Conservation (phyloP, 2,888 invertebrate species). For the Sympetrum striolatum region DNA sequence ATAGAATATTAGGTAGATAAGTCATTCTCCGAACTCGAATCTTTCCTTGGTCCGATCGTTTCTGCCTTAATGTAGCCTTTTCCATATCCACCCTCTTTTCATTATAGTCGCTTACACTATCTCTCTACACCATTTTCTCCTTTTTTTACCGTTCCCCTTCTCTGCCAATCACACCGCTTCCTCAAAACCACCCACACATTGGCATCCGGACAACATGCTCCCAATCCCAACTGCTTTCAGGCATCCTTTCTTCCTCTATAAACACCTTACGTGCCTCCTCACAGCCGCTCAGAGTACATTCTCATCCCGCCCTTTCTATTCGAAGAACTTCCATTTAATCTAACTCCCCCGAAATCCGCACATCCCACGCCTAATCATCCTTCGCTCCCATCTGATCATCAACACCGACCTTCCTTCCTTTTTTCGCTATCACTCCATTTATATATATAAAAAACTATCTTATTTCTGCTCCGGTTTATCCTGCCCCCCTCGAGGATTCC, state of each 20-base stretch:
- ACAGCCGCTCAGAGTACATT: background rate
- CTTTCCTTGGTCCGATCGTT: background rate
- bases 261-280: slow-evolving; percentile 38
- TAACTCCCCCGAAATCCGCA: background rate
- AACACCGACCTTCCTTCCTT: background rate
- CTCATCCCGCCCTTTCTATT: background rate
- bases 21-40: no score
- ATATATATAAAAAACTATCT: no score
- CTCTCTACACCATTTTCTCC: background rate
- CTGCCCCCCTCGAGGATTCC: background rate
- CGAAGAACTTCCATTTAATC: slow-evolving; percentile 37
- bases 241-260: slow-evolving; percentile 3
- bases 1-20: no score
- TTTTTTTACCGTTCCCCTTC: background rate
- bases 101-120: background rate
- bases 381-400: background rate
- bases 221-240: background rate
- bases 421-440: background rate
- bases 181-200: background rate
- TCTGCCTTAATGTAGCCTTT: background rate
- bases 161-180: background rate
- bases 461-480: no score
- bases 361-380: background rate
- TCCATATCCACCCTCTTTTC: background rate
- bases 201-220: background rate